A percentile compares a stretch with the other conserved stretches of the same genome.
These are phyloP conservation scores for Rotaria magnacalcarata DNA, from an alignment of 2,888 invertebrate species.

Conservation along the genomic window DNA sequence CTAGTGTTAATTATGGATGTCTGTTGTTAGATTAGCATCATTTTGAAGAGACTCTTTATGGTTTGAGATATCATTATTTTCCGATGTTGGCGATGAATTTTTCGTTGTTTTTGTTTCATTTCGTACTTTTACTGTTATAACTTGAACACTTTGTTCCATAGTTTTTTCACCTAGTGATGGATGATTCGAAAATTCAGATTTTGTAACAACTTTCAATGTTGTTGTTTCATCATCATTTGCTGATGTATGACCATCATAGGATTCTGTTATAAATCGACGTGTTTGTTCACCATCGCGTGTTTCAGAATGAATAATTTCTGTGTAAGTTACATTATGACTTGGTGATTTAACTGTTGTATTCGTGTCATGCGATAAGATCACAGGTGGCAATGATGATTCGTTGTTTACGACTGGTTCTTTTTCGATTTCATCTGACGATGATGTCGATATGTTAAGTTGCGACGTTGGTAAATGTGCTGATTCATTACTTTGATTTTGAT, in stretches of 20 bases:
- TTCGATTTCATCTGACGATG: neutral
- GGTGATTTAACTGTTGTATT: neutral
- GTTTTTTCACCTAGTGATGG: conserved; percentile 9
- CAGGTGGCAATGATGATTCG: neutral
- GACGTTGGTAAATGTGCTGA: neutral
- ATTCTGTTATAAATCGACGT: conserved; percentile 20
- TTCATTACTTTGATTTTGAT: neutral
- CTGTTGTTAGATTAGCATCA: neutral
- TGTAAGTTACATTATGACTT: conserved; percentile 14
- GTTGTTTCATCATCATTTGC: neutral
- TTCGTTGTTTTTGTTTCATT: conserved; percentile 11
- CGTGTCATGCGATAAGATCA: neutral
- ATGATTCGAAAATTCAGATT: conserved; percentile 14
- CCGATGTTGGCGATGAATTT: neutral
- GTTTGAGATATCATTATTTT: neutral
- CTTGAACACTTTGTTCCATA: conserved; percentile 33
- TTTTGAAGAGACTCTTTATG: neutral
- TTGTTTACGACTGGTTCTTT: neutral
- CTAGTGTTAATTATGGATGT: neutral
- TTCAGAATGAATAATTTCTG: conserved; percentile 25
- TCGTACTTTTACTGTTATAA: conserved; percentile 21
- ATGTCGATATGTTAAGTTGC: too few relatives aligned
- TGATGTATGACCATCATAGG: neutral
- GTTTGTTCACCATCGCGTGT: conserved; percentile 27
- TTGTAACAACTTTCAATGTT: neutral